Evolutionary conservation across 64 coral and sea anemone species (phyloP).

Genomic region (Porites lutea): DNA sequence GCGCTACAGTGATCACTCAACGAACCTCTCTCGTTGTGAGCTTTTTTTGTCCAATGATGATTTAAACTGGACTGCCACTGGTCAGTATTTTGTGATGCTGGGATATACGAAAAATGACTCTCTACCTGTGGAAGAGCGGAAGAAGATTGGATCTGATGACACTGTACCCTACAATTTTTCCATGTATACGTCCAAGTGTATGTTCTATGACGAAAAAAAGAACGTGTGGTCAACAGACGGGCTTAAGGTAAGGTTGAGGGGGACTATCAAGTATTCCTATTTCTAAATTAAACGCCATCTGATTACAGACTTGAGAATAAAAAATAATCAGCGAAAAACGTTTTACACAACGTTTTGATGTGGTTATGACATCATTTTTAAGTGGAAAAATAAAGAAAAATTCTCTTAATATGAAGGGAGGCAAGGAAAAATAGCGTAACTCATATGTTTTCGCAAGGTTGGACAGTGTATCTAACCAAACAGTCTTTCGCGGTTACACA

Average conservation of each 20-base stretch:
- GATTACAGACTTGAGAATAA: no score
- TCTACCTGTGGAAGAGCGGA: neutral
- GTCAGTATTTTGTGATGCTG: neutral
- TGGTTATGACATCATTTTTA: no score
- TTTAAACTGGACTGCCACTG: conserved; percentile 53
- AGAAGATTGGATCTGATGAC: neutral
- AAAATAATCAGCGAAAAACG: no score
- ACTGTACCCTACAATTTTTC: conserved; percentile 11
- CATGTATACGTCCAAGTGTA: conserved; percentile 7
- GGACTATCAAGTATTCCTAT: neutral
- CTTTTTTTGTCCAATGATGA: conserved; percentile 27
- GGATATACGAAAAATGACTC: neutral
- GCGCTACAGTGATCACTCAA: neutral
- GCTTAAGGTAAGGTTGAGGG: conserved; percentile 10
- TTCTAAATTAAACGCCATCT: no score
- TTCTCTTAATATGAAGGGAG: no score
- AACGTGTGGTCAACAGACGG: conserved; percentile 25
- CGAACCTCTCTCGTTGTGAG: neutral
- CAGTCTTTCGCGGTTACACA: no score
- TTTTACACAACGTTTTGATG: no score
- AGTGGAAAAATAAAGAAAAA: no score
- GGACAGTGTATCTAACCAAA: no score
- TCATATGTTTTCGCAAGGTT: no score
- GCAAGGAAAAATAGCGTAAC: no score
- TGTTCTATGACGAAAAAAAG: conserved; percentile 19